Percentiles rank a stretch among this genome's conserved stretches.
These are phyloP conservation scores for Anarsia innoxiella DNA, from an alignment of 2,888 invertebrate species.

Conservation along the genomic window DNA sequence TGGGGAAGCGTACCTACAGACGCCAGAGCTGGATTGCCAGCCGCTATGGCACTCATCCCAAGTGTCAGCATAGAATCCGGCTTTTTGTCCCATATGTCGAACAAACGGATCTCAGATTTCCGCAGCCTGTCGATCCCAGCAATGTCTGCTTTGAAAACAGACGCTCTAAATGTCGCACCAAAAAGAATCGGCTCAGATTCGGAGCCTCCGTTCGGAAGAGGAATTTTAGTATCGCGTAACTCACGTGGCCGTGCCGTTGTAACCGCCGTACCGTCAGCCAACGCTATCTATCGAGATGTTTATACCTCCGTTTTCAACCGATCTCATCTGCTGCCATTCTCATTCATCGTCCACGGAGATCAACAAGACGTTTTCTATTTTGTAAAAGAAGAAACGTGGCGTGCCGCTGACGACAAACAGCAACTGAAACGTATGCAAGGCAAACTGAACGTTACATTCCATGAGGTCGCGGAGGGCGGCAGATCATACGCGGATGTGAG, in stretches of 20 bases:
- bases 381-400: conserved; percentile 93
- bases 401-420: conserved; percentile 90
- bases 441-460: conserved; percentile 93
- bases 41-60: conserved; percentile 78
- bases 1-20: conserved; percentile 74
- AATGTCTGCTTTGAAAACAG: conserved; percentile 85
- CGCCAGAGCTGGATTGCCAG: conserved; percentile 71
- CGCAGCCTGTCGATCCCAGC: conserved; percentile 85
- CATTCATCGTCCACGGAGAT: conserved; percentile 89
- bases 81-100: conserved; percentile 86
- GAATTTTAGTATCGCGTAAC: conserved; percentile 88
- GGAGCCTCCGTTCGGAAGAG: conserved; percentile 91
- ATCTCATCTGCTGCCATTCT: conserved; percentile 89
- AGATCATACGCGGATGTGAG: conserved; percentile 89
- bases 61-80: conserved; percentile 88
- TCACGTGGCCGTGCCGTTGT: conserved; percentile 87
- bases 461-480: conserved; percentile 86
- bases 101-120: conserved; percentile 85
- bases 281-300: conserved; percentile 92
- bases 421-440: conserved; percentile 92
- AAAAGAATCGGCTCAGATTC: conserved; percentile 87
- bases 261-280: conserved; percentile 90
- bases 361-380: conserved; percentile 95
- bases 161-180: conserved; percentile 83
- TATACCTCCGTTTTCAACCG: conserved; percentile 95